phyloP scores from a whole-genome alignment of 2,888 invertebrate species.

The Eurytoma californica region DNA sequence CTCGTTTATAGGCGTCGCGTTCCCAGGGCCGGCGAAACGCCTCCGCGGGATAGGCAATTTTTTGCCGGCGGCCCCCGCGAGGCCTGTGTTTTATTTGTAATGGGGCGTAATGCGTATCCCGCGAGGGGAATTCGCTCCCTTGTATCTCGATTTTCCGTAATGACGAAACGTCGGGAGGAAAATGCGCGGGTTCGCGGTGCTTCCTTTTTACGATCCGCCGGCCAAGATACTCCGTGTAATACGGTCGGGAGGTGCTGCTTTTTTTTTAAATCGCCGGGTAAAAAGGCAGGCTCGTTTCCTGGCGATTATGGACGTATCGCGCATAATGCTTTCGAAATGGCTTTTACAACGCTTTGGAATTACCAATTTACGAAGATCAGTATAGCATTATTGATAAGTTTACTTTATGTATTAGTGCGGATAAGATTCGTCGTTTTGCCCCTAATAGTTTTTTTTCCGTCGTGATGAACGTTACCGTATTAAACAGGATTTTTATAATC shows the following conservation, averaged over 20 bases:
- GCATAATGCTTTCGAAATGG: constrained; percentile 1
- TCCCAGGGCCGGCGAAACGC: not conserved
- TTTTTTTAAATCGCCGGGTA: not conserved
- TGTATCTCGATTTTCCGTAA: constrained; percentile 17
- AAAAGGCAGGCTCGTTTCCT: constrained; percentile 31
- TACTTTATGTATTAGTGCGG: not conserved
- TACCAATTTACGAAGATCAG: not conserved
- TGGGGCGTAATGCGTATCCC: constrained; percentile 41
- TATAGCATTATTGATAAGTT: constrained; percentile 3
- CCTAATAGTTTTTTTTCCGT: too few species aligned
- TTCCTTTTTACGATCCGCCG: not conserved
- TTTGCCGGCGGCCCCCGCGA: not conserved
- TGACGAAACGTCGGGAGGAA: constrained; percentile 10
- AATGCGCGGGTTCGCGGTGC: not conserved
- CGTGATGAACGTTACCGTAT: too few species aligned
- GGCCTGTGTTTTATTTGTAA: constrained; percentile 15
- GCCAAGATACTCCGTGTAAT: not conserved
- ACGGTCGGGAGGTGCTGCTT: not conserved
- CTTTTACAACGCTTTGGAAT: constrained; percentile 8
- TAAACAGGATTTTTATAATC: too few species aligned
- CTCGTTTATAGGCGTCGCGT: constrained; percentile 27
- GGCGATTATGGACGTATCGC: constrained; percentile 18
- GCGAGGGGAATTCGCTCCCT: constrained; percentile 12
- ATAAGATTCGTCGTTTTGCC: not conserved
- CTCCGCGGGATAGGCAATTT: constrained; percentile 12